A percentile compares a stretch with the other conserved stretches of the same genome.
phyloP scores from a whole-genome alignment of 2,113 vertebrate species.

The Calonectris borealis region DNA sequence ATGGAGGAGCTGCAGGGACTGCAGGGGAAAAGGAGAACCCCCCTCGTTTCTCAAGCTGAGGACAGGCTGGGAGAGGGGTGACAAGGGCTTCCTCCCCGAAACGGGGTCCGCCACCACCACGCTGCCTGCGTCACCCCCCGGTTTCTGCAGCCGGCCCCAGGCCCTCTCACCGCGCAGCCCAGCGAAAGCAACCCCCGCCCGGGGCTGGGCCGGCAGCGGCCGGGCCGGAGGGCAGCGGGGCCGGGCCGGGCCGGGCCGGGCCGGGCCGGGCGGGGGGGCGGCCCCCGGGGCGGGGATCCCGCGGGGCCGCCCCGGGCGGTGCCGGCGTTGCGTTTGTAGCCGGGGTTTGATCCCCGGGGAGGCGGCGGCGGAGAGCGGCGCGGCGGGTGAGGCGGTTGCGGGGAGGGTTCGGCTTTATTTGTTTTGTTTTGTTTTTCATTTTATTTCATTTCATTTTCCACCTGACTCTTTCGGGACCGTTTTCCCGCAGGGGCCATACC shows the following conservation, averaged over 20 bases:
- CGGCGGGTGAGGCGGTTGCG: background rate
- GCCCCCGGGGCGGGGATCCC: too few relatives aligned
- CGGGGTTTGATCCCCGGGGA: background rate
- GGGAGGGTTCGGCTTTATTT: background rate
- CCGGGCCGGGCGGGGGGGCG: too few relatives aligned
- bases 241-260: too few relatives aligned
- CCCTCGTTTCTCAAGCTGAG: rapidly evolving
- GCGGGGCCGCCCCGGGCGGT: background rate
- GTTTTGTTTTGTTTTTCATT: too few relatives aligned
- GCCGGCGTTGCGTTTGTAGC: too few relatives aligned
- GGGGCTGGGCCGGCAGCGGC: too few relatives aligned
- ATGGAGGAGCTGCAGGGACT: background rate
- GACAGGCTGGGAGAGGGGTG: rapidly evolving
- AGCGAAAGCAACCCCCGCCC: background rate
- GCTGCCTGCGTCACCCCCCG: rapidly evolving
- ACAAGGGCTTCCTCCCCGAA: background rate
- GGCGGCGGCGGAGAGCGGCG: background rate
- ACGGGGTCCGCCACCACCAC: rapidly evolving
- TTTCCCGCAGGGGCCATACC: too few relatives aligned
- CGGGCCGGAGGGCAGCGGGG: too few relatives aligned
- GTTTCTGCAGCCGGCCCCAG: too few relatives aligned
- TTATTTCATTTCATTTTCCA: background rate
- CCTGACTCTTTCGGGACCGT: background rate
- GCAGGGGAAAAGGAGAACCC: rapidly evolving
- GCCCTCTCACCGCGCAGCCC: too few relatives aligned